Base-by-base conservation (phyloP, 2,113 vertebrate species). In the Apus apus region DNA sequence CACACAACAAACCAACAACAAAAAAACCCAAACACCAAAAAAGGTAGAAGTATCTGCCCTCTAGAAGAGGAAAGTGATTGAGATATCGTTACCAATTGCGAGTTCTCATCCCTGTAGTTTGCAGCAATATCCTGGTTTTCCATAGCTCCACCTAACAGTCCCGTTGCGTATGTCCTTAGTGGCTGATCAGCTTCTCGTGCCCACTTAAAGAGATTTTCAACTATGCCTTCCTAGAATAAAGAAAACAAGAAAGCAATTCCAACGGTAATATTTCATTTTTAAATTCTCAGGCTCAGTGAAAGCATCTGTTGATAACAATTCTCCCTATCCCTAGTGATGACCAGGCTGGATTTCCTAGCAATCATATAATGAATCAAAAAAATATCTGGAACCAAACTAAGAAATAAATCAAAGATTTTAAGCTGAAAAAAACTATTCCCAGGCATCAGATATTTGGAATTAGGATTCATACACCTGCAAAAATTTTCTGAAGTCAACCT, bases 41-140 rank as follows among this genome's bases (percentile, higher is more conserved):
- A 11, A 61, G 4, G 18, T 13, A 53, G 27, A 38, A 7, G 8
- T 34, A 65, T 76, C 58, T 67, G 17, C 34, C 67, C 21, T 64
- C 45, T 40, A 66, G 40, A 84, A 50, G 61, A 7, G 9, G 9
- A 58, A 85, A 95, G 70, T 2, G 16, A 38, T 11, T 2, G 9
- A 43, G 85, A 13, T 23, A 82, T 91, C 40, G 84, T 98, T 97
- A 99, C 99, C 98, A 99, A 51, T 48, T 99, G 98, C 13, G 99
- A 99, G 98, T 99, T 99, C 97, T 99, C 99, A 73, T 99, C 99
- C 68, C 99, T 98, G 94, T 99, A 99, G 98, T 99, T 99, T 65
- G 99, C 99, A 95, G 99, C 99, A 77, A 99, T 99, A 95, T 99
- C 99, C 97, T 99, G 99, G 97, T 99, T 99, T 98, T 99, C 99